These are phyloP conservation scores for Coregonus clupeaformis DNA, from an alignment of 2,113 vertebrate genomes.

Conservation along the genomic window DNA sequence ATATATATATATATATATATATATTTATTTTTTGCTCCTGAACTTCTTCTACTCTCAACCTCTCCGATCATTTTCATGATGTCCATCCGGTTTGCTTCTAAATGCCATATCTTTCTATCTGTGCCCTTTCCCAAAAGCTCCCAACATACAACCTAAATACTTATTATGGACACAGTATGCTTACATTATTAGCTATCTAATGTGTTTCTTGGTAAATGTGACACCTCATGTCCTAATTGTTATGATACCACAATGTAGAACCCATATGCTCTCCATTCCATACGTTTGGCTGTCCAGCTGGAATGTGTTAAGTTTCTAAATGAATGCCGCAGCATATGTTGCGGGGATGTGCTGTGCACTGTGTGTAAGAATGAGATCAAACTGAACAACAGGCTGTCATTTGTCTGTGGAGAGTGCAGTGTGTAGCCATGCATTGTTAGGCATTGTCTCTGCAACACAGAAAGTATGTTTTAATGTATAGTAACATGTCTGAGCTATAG, in stretches of 20 bases:
- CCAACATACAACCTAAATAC: too few relatives aligned
- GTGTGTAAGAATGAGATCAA: neutral
- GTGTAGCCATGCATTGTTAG: neutral
- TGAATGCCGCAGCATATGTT: neutral
- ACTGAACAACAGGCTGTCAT: neutral
- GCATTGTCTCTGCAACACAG: neutral
- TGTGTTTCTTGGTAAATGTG: constrained; percentile 2
- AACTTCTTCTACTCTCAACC: too few relatives aligned
- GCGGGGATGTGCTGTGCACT: neutral
- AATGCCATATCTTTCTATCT: too few relatives aligned
- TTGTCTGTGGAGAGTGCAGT: neutral
- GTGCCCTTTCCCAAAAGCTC: too few relatives aligned
- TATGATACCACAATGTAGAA: neutral
- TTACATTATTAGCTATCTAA: too few relatives aligned
- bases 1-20: too few relatives aligned
- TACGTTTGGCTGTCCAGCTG: constrained; percentile 2
- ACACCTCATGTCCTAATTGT: neutral
- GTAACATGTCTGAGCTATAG: neutral
- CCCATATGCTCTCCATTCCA: constrained; percentile 7
- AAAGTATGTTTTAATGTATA: neutral
- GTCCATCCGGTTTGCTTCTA: too few relatives aligned
- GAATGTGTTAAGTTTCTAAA: neutral
- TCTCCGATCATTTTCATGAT: too few relatives aligned
- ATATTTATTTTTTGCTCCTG: too few relatives aligned
- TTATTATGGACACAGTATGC: too few relatives aligned